Percentiles rank a stretch among this genome's conserved stretches.
Evolutionary conservation across 2,797 vertebrate species (phyloP).

Genomic region (Phrynocephalus guinanensis): DNA sequence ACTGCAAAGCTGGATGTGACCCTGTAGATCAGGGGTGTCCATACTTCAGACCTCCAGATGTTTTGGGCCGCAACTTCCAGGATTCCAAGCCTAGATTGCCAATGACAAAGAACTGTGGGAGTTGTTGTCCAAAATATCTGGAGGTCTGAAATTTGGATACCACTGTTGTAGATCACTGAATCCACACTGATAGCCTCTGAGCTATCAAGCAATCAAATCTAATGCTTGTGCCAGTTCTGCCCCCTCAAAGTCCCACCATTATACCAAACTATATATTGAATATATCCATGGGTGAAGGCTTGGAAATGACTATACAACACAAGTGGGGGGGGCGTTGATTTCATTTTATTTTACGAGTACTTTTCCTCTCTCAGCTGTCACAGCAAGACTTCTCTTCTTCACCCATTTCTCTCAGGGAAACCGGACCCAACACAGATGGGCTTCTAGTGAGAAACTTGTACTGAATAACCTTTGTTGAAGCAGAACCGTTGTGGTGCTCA

Average conservation of each 20-base stretch:
- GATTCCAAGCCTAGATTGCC: too few species aligned
- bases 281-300: background rate
- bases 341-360: background rate
- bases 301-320: background rate
- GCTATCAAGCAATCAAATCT: background rate
- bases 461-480: slow-evolving; percentile 27
- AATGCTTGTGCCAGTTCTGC: background rate
- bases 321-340: background rate
- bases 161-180: too few species aligned
- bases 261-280: background rate
- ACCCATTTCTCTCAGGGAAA: slow-evolving; percentile 41
- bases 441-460: slow-evolving; percentile 29
- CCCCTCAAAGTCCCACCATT: background rate
- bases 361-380: slow-evolving; percentile 33
- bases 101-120: too few species aligned
- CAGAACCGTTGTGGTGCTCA: slow-evolving; percentile 52
- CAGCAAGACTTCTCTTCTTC: slow-evolving; percentile 42
- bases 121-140: too few species aligned
- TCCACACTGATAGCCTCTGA: too few species aligned
- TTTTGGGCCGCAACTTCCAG: too few species aligned
- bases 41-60: too few species aligned
- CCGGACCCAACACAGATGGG: slow-evolving; percentile 19
- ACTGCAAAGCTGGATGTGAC: too few species aligned
- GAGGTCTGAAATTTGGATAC: too few species aligned
- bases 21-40: too few species aligned